Percentiles rank a stretch among this genome's conserved stretches.
phyloP scores from a whole-genome alignment of 2,888 invertebrate genomes.

The Pandemis cinnamomeana region DNA sequence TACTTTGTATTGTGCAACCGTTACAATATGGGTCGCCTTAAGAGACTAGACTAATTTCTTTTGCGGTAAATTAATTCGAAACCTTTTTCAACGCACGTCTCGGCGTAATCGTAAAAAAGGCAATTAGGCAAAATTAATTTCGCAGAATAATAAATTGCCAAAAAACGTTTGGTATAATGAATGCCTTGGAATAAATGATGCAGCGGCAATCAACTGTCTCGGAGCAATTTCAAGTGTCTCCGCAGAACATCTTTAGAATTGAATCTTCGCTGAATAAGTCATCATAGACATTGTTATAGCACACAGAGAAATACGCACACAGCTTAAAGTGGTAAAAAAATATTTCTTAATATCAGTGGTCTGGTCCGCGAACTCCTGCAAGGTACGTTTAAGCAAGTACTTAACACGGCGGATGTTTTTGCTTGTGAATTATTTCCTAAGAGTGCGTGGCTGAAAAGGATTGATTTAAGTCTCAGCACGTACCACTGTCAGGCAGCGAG shows the following conservation, averaged over 20 bases:
- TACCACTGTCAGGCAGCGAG: conserved; percentile 98
- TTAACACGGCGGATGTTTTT: too few relatives aligned
- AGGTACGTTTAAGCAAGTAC: too few relatives aligned
- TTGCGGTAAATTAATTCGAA: conserved; percentile 3
- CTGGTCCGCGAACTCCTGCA: too few relatives aligned
- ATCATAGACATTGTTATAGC: too few relatives aligned
- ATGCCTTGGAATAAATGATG: neutral
- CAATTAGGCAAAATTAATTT: neutral
- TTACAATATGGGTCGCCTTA: conserved; percentile 17
- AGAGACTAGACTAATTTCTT: neutral
- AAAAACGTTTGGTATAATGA: neutral
- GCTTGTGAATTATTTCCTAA: too few relatives aligned
- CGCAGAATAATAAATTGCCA: neutral
- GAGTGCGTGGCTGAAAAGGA: too few relatives aligned
- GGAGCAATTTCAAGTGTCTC: neutral
- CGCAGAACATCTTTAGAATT: neutral
- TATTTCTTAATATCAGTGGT: too few relatives aligned
- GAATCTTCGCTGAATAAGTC: neutral
- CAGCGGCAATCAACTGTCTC: neutral
- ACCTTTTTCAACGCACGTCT: neutral
- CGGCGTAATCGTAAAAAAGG: neutral
- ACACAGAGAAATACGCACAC: too few relatives aligned
- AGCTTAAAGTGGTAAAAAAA: too few relatives aligned
- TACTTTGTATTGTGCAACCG: conserved; percentile 27
- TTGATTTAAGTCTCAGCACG: conserved; percentile 43